Percentiles rank a stretch among this genome's conserved stretches.
Conservation (phyloP, 2,113 vertebrate species). For the Leptosomus discolor region DNA sequence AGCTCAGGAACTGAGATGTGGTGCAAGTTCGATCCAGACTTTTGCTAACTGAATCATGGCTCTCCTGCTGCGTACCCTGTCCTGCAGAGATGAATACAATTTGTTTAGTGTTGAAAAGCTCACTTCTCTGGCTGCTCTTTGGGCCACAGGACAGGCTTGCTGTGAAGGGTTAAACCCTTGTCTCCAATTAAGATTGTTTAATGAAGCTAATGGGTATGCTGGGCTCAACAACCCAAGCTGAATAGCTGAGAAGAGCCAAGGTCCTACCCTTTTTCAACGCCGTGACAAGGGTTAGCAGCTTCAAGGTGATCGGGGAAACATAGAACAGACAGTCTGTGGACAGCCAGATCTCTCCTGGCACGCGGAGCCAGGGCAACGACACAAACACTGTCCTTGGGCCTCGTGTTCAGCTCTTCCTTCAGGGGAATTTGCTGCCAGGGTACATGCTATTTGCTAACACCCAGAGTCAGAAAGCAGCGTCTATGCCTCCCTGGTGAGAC, state of each 20-base stretch:
- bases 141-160: not conserved
- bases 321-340: not conserved
- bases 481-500: not conserved
- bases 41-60: not conserved
- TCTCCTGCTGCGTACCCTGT: not conserved
- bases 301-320: not conserved
- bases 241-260: not conserved
- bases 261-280: not conserved
- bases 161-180: not conserved
- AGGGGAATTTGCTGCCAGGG: not conserved
- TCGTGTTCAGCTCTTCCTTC: not conserved
- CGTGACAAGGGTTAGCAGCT: not conserved
- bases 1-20: not conserved
- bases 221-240: not conserved
- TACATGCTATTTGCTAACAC: not conserved
- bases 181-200: not conserved
- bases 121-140: not conserved
- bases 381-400: not conserved
- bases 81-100: not conserved
- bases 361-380: fast-evolving
- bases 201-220: not conserved
- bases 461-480: not conserved
- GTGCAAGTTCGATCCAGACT: not conserved
- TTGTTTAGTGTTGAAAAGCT: not conserved
- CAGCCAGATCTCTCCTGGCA: not conserved